Conservation (phyloP, 2,888 invertebrate species). For the Platypus cylindrus region DNA sequence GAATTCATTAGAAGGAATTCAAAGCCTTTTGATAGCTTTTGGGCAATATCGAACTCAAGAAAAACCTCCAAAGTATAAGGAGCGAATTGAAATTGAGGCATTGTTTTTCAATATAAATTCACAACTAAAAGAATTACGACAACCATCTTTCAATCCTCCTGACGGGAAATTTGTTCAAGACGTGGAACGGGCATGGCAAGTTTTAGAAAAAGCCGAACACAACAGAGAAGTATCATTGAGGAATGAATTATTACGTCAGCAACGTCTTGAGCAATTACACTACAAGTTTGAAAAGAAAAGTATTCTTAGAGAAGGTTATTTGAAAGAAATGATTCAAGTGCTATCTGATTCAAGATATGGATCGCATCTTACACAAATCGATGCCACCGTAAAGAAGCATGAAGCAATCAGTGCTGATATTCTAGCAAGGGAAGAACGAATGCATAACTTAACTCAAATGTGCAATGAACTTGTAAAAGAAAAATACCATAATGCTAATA, state of each 20-base stretch:
- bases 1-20: slow-evolving; percentile 90
- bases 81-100: slow-evolving; percentile 94
- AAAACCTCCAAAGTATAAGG: slow-evolving; percentile 96
- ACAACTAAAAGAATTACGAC: slow-evolving; percentile 84
- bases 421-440: slow-evolving; percentile 82
- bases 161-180: slow-evolving; percentile 91
- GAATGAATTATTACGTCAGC: slow-evolving; percentile 82
- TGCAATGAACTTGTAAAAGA: slow-evolving; percentile 83
- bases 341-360: slow-evolving; percentile 85
- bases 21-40: slow-evolving; percentile 76
- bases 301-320: slow-evolving; percentile 83
- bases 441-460: slow-evolving; percentile 88
- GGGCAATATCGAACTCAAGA: slow-evolving; percentile 94
- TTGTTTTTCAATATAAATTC: slow-evolving; percentile 95
- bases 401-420: slow-evolving; percentile 97
- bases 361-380: slow-evolving; percentile 82
- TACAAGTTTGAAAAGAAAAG: slow-evolving; percentile 94
- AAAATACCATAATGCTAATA: slow-evolving; percentile 80
- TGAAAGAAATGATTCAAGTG: slow-evolving; percentile 96
- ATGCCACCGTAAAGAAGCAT: slow-evolving; percentile 95
- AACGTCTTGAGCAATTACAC: slow-evolving; percentile 86
- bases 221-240: slow-evolving; percentile 83
- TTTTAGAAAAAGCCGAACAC: slow-evolving; percentile 87
- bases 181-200: slow-evolving; percentile 89
- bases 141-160: slow-evolving; percentile 71